phyloP scores from a whole-genome alignment of 2,888 invertebrate species.

The Pecten maximus region DNA sequence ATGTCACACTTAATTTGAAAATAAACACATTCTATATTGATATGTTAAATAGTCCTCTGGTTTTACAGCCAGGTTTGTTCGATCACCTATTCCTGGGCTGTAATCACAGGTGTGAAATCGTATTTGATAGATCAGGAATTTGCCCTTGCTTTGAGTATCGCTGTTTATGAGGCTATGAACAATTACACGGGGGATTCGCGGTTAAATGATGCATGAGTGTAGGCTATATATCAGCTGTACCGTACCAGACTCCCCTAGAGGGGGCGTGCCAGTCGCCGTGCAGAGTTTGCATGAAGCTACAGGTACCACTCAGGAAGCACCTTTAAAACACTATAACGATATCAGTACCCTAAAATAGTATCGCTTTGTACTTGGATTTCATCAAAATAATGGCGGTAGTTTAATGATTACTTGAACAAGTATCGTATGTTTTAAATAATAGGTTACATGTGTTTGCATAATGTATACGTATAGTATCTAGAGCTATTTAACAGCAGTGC shows the following conservation, averaged over 20 bases:
- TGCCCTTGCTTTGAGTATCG: neutral
- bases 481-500: neutral
- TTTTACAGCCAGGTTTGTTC: neutral
- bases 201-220: conserved; percentile 6
- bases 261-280: neutral
- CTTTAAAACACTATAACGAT: neutral
- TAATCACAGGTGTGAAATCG: conserved; percentile 26
- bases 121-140: neutral
- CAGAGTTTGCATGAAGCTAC: neutral
- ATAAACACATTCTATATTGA: neutral
- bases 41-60: neutral
- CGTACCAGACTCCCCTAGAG: neutral
- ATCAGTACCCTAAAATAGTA: neutral
- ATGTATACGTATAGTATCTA: neutral
- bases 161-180: conserved; percentile 19
- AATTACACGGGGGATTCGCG: neutral
- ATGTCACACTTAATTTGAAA: neutral
- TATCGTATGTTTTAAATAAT: neutral
- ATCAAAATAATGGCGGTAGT: neutral
- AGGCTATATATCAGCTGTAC: neutral
- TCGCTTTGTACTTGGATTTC: neutral
- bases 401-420: neutral
- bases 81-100: neutral
- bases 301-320: neutral
- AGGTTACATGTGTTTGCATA: conserved; percentile 28